phyloP scores from a whole-genome alignment of 2,797 vertebrate species.

The Takifugu rubripes region DNA sequence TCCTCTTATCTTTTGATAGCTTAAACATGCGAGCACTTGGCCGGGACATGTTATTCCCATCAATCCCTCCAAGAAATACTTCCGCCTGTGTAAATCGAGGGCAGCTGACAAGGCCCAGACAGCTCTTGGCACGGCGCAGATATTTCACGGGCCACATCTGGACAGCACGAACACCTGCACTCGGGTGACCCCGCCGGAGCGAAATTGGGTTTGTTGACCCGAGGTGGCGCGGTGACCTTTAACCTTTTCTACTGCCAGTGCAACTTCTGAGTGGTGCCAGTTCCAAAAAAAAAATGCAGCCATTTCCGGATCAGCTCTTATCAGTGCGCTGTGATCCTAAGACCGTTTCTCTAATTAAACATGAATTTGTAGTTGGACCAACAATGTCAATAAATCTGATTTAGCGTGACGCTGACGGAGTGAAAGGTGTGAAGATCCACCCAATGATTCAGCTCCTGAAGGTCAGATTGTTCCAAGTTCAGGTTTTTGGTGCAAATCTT shows the following conservation, averaged over 20 bases:
- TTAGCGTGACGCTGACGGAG: too few species aligned
- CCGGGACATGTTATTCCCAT: conserved; percentile 60
- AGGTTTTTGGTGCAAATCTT: conserved; percentile 30
- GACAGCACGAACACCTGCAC: conserved; percentile 66
- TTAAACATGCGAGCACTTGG: conserved; percentile 66
- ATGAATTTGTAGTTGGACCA: too few species aligned
- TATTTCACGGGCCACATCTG: conserved; percentile 68
- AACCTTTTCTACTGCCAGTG: not conserved
- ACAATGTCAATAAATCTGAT: too few species aligned
- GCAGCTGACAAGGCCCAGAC: conserved; percentile 61
- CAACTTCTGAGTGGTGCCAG: not conserved
- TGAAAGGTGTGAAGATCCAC: too few species aligned
- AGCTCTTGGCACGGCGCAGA: conserved; percentile 58
- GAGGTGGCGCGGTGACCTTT: conserved; percentile 38
- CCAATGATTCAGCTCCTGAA: not conserved
- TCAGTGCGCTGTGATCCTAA: too few species aligned
- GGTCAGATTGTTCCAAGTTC: conserved; percentile 14
- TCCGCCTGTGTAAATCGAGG: conserved; percentile 64
- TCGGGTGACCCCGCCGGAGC: conserved; percentile 55
- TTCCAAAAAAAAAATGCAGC: too few species aligned
- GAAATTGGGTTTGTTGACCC: conserved; percentile 36
- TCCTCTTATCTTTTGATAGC: conserved; percentile 65
- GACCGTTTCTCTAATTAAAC: too few species aligned
- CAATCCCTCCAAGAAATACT: conserved; percentile 63
- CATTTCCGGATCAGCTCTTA: too few species aligned